Percentiles rank a stretch among this genome's conserved stretches.
Evolutionary conservation across 2,888 invertebrate genomes (phyloP).

Genomic region (Loripinus fragilis): DNA sequence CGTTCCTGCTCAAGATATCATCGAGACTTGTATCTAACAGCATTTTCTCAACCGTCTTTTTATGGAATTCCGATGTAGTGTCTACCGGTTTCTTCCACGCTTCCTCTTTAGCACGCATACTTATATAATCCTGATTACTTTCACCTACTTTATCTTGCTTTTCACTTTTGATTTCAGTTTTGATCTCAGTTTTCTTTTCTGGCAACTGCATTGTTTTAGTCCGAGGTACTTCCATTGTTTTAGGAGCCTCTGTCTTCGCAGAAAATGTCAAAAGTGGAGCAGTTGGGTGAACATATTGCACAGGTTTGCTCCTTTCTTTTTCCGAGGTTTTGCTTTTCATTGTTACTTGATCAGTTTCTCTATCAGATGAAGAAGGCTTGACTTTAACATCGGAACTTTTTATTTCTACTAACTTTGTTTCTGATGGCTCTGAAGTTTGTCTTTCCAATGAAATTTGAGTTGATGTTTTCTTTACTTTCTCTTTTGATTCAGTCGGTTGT

Average conservation of each 20-base stretch:
- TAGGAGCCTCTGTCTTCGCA: neutral
- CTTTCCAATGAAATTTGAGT: slow-evolving; percentile 8
- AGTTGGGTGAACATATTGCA: slow-evolving; percentile 13
- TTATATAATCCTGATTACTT: slow-evolving; percentile 5
- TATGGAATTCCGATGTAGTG: slow-evolving; percentile 3
- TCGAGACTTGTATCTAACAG: slow-evolving; percentile 55
- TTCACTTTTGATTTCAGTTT: slow-evolving; percentile 18
- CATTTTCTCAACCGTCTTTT: slow-evolving; percentile 31
- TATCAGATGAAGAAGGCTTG: neutral
- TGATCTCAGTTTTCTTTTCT: slow-evolving; percentile 22
- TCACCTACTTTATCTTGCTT: slow-evolving; percentile 22
- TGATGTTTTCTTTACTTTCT: neutral
- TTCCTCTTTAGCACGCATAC: slow-evolving; percentile 1
- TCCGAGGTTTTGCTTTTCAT: neutral
- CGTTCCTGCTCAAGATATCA: slow-evolving; percentile 57
- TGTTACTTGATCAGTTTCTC: neutral
- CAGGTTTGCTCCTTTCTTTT: neutral
- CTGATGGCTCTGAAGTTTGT: slow-evolving; percentile 30
- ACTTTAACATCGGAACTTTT: neutral
- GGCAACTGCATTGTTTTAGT: neutral
- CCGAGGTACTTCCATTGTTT: slow-evolving; percentile 6
- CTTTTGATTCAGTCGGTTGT: neutral
- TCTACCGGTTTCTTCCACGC: slow-evolving; percentile 8
- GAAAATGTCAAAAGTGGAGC: slow-evolving; percentile 6
- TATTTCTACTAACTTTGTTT: slow-evolving; percentile 15